Conservation (phyloP, 64 coral and sea anemone species). For the Orbicella faveolata region DNA sequence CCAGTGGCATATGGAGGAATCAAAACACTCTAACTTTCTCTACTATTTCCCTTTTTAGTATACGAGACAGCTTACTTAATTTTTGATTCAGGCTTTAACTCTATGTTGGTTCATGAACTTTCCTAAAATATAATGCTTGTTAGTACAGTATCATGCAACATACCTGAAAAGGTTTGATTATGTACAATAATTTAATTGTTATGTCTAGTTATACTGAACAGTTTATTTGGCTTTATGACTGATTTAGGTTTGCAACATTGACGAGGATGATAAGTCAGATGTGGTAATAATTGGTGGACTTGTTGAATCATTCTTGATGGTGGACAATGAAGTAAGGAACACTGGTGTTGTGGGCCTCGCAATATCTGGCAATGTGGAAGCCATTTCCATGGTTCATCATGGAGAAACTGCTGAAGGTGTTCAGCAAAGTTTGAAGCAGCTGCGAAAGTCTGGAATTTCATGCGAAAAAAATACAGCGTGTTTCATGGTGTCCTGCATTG, state of each 20-base stretch:
- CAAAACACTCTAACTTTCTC: too few species aligned
- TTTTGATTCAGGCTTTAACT: too few species aligned
- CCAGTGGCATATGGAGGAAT: too few species aligned
- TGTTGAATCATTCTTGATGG: constrained; percentile 87
- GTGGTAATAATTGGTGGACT: constrained; percentile 91
- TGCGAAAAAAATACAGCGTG: constrained; percentile 66
- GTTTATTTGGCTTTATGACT: background rate
- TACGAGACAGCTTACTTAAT: too few species aligned
- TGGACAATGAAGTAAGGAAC: constrained; percentile 81
- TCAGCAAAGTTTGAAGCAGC: constrained; percentile 49
- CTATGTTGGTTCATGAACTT: too few species aligned
- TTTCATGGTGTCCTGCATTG: constrained; percentile 93
- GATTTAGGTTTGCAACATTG: constrained; percentile 61
- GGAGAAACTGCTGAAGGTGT: constrained; percentile 73
- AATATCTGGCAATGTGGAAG: constrained; percentile 79
- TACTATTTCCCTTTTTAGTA: too few species aligned
- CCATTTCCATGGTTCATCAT: constrained; percentile 88
- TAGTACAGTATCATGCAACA: too few species aligned
- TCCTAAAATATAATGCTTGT: too few species aligned
- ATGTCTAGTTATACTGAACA: too few species aligned
- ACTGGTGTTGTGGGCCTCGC: constrained; percentile 79
- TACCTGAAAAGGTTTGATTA: too few species aligned
- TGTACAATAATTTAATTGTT: too few species aligned
- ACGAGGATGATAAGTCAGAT: constrained; percentile 79
- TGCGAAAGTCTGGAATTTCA: constrained; percentile 58